A percentile compares a stretch with the other conserved stretches of the same genome.
Conservation (phyloP, 2,113 vertebrate species). For the Lasiurus cinereus region DNA sequence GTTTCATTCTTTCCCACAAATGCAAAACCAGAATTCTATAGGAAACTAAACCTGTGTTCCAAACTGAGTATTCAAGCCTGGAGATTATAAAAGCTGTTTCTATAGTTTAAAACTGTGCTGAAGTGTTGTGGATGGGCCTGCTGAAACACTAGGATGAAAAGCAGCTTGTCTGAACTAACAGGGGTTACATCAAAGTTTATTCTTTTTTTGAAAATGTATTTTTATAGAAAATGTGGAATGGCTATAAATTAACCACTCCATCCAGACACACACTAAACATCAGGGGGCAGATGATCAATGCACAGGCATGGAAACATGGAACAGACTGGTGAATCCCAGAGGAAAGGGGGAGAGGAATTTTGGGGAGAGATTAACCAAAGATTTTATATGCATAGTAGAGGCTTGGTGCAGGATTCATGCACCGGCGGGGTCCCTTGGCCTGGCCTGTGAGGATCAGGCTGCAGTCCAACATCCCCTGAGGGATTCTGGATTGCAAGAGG, state of each 20-base stretch:
- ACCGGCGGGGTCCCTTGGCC: too few species aligned
- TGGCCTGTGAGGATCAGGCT: too few species aligned
- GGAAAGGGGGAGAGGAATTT: accelerated
- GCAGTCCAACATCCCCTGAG: too few species aligned
- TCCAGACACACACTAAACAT: neutral
- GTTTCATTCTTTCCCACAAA: neutral
- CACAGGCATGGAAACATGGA: too few species aligned
- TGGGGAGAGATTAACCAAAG: too few species aligned
- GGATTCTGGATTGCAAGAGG: too few species aligned
- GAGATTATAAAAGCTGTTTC: neutral
- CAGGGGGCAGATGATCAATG: too few species aligned
- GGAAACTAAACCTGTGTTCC: neutral
- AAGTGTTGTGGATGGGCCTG: neutral
- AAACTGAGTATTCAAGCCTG: neutral
- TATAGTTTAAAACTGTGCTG: conserved; percentile 1
- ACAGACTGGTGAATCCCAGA: too few species aligned
- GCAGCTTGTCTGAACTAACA: conserved; percentile 1
- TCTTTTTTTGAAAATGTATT: neutral
- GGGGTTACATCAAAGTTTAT: neutral
- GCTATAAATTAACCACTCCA: neutral
- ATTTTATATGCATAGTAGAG: too few species aligned
- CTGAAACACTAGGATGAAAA: neutral
- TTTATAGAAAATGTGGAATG: conserved; percentile 3
- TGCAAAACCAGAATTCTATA: conserved; percentile 11
- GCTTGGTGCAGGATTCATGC: too few species aligned